phyloP scores from a whole-genome alignment of 2,797 vertebrate genomes.

The Acanthurus leucopareius region DNA sequence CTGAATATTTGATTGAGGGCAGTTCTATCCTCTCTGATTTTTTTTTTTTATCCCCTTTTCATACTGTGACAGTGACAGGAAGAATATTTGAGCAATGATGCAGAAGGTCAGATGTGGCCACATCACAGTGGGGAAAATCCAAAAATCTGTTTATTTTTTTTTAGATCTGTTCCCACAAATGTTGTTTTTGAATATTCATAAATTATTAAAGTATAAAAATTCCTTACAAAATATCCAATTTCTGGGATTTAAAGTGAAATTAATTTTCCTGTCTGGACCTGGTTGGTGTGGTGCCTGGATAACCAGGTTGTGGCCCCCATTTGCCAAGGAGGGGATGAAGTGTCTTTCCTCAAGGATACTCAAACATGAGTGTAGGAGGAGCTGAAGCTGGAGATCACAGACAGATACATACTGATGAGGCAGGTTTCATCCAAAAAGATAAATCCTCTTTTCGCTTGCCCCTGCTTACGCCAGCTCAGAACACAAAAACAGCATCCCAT shows the following conservation, averaged over 20 bases:
- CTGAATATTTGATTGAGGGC: conserved; percentile 71
- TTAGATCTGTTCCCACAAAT: conserved; percentile 7
- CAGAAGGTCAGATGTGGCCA: background rate
- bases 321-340: background rate
- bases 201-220: conserved; percentile 18
- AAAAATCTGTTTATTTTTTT: background rate
- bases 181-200: conserved; percentile 22
- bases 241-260: conserved; percentile 2
- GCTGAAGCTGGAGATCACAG: background rate
- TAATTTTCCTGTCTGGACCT: background rate
- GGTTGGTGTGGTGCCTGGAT: background rate
- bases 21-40: conserved; percentile 31
- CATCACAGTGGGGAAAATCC: conserved; percentile 11
- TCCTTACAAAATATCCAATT: conserved; percentile 16
- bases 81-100: conserved; percentile 5
- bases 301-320: conserved; percentile 17
- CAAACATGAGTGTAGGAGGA: background rate
- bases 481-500: conserved; percentile 6
- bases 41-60: conserved; percentile 5
- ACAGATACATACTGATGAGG: conserved; percentile 23
- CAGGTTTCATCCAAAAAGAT: conserved; percentile 9
- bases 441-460: background rate
- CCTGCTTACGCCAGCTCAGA: background rate
- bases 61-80: conserved; percentile 3
- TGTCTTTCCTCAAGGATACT: conserved; percentile 14